Evolutionary conservation across 2,888 invertebrate genomes (phyloP), one percentile per base, ranked within the genome.

Genomic region (Alloplasta piceator): DNA sequence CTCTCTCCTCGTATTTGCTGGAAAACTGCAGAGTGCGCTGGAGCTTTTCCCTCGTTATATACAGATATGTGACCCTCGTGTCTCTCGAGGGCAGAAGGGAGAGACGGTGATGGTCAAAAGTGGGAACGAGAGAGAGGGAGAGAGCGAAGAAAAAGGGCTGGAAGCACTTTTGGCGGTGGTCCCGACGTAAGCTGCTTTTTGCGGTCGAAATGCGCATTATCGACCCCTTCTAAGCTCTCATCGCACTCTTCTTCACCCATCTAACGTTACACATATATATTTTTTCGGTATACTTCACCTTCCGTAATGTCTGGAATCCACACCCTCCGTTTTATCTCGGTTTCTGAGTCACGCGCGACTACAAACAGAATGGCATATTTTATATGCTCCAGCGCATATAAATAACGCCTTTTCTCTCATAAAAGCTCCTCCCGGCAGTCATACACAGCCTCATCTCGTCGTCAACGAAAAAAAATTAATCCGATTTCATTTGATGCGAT

Each of bases 121-220:
- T 80, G 82, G 80, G 61, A 39, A 52, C 74, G 50, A 58, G 63
- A 26, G 12, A 73, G 74, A 56, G 72, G 82, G 43, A 46, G 77
- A 63, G 63, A 50, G 75, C 61, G 36, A 46, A 38, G 43, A 78
- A 78, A 80, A 83, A 82, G 87, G 75, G 72, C 73, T 77, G 77
- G 81, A 80, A 81, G 83, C 84, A 86, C 87, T 88, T 87, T 87
- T 86, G 87, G 86, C 86, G 72, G 66, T 43, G 83, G 80, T 85
- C 86, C 87, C 85, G 80, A 78, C 55, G 79, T 85, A 84, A 87
- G 86, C 85, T 78, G 84, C 86, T 88, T 89, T 87, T 86, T 87
- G 87, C 84, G 86, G 85, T 78, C 84, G 78, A 85, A 85, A 88
- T 87, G 85, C 87, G 87, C 85, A 89, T 87, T 88, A 88, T 89